Percentiles rank a stretch among this genome's conserved stretches.
These are phyloP conservation scores for Brachycybe producta DNA, from an alignment of 2,888 invertebrate species.

Conservation along the genomic window DNA sequence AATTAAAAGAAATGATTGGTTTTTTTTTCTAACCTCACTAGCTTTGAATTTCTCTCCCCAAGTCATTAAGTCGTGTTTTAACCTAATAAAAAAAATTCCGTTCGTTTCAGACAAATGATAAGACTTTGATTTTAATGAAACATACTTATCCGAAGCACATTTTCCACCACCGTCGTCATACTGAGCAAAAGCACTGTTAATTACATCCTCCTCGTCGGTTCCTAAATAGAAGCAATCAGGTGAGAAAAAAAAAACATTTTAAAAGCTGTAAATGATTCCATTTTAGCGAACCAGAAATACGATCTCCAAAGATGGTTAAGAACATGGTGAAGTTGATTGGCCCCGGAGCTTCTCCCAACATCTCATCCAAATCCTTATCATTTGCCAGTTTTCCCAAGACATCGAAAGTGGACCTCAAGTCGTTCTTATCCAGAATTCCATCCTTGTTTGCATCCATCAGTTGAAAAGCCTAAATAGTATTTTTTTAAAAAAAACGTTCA, in stretches of 20 bases:
- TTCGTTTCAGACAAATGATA: not conserved
- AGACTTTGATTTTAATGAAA: constrained; percentile 10
- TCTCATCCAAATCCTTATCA: constrained; percentile 81
- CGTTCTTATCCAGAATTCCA: constrained; percentile 68
- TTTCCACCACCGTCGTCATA: constrained; percentile 70
- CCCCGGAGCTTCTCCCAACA: constrained; percentile 74
- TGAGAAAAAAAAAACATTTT: not conserved
- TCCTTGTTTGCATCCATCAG: constrained; percentile 94
- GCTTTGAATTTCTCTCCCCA: constrained; percentile 85
- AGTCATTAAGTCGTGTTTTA: constrained; percentile 81
- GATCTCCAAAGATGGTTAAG: constrained; percentile 76
- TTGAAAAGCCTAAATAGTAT: constrained; percentile 61
- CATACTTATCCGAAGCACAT: constrained; percentile 70
- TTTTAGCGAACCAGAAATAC: constrained; percentile 56
- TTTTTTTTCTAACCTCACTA: constrained; percentile 49
- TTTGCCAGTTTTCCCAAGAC: constrained; percentile 62
- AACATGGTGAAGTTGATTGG: constrained; percentile 93
- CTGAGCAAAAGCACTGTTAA: constrained; percentile 80
- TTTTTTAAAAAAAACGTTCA: constrained; percentile 1
- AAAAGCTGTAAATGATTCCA: not conserved
- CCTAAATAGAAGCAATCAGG: constrained; percentile 40
- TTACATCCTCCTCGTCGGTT: constrained; percentile 80
- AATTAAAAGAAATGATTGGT: too few relatives aligned
- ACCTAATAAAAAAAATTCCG: constrained; percentile 35
- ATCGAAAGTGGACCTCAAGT: constrained; percentile 81